Conservation (phyloP, 2,888 invertebrate genomes). For the Calliphora vomitoria region DNA sequence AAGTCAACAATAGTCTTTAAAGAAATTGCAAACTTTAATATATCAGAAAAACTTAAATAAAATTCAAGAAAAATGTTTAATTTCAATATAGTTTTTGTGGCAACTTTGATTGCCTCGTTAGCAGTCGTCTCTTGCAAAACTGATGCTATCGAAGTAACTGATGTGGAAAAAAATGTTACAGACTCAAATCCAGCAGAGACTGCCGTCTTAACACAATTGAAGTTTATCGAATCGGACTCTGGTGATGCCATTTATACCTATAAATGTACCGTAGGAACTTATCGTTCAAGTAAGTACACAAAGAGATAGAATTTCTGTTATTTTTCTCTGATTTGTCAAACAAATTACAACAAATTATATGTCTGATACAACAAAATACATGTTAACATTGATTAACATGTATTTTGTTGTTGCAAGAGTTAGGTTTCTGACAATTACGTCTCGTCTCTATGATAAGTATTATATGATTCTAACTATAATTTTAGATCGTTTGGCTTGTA, state of each 20-base stretch:
- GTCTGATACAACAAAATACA: too few relatives aligned
- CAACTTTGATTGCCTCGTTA: not conserved
- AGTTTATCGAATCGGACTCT: not conserved
- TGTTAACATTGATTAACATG: too few relatives aligned
- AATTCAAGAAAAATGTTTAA: conserved; percentile 25
- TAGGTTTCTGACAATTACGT: too few relatives aligned
- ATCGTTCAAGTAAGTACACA: conserved; percentile 43
- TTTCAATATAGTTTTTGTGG: conserved; percentile 1
- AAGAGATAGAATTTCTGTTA: not conserved
- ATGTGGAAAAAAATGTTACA: conserved; percentile 7
- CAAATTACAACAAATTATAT: too few relatives aligned
- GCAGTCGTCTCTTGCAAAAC: not conserved
- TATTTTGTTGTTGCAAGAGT: too few relatives aligned
- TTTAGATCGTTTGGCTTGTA: conserved; percentile 59
- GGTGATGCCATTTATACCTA: conserved; percentile 35
- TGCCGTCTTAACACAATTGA: conserved; percentile 39
- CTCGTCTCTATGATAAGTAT: too few relatives aligned
- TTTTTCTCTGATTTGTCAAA: too few relatives aligned
- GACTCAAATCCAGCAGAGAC: conserved; percentile 33
- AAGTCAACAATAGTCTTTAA: conserved; percentile 11
- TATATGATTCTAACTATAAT: too few relatives aligned
- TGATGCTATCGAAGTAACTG: not conserved
- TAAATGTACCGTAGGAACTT: conserved; percentile 60
- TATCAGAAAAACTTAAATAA: not conserved
- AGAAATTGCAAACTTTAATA: not conserved